phyloP scores from a whole-genome alignment of 1,140 invertebrate genomes.

The Mamestra configurata region DNA sequence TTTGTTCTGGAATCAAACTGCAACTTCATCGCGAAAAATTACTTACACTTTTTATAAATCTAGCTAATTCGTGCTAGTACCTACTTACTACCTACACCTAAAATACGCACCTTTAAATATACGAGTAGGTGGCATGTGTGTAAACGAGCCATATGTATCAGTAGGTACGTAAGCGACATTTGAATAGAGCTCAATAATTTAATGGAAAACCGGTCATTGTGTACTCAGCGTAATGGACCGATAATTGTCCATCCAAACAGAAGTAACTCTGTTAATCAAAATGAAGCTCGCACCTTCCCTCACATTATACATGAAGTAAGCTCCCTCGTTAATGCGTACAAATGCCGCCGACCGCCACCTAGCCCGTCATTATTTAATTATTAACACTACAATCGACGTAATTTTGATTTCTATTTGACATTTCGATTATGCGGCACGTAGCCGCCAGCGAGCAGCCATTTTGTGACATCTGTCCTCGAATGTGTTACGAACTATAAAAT shows the following conservation, averaged over 20 bases:
- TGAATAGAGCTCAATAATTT: conserved; percentile 78
- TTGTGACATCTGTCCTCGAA: conserved; percentile 87
- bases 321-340: conserved; percentile 63
- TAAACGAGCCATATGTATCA: conserved; percentile 50
- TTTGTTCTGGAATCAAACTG: too few species aligned
- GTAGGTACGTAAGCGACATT: conserved; percentile 62
- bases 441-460: conserved; percentile 80
- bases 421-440: conserved; percentile 80
- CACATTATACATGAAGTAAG: conserved; percentile 59
- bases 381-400: conserved; percentile 87
- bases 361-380: conserved; percentile 85
- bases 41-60: too few species aligned
- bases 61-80: too few species aligned
- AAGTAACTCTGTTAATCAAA: conserved; percentile 87
- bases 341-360: conserved; percentile 59
- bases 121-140: not conserved
- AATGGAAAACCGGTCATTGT: conserved; percentile 76
- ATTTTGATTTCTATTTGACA: conserved; percentile 88
- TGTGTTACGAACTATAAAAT: conserved; percentile 88
- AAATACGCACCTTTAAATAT: not conserved
- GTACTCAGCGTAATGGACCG: conserved; percentile 82
- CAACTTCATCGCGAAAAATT: too few species aligned
- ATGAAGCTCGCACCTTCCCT: conserved; percentile 78
- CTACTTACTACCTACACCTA: not conserved
- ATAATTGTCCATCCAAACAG: conserved; percentile 86